These are phyloP conservation scores for Charina bottae DNA, from an alignment of 2,113 vertebrate species.

Conservation along the genomic window DNA sequence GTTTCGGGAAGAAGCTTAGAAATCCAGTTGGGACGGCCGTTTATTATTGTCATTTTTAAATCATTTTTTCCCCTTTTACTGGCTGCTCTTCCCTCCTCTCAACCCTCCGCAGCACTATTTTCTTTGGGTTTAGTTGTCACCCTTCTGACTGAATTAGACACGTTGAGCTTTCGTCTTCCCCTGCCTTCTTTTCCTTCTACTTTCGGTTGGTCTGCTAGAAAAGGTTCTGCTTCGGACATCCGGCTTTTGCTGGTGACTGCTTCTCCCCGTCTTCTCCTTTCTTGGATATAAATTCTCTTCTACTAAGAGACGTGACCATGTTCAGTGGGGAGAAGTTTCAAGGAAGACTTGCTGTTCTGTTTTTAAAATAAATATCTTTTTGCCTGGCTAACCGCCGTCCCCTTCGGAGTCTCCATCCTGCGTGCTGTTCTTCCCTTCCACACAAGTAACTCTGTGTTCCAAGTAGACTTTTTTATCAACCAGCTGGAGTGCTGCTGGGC, in stretches of 20 bases:
- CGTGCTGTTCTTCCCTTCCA: conserved; percentile 46
- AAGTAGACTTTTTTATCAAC: conserved; percentile 63
- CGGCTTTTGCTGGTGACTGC: conserved; percentile 52
- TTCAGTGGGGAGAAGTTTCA: conserved; percentile 20
- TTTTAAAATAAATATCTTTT: conserved; percentile 5
- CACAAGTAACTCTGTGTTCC: conserved; percentile 48
- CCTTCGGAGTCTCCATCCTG: conserved; percentile 51
- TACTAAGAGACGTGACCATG: conserved; percentile 51
- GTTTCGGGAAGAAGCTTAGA: conserved; percentile 8
- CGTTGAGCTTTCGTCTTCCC: conserved; percentile 52
- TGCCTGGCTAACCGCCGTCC: conserved; percentile 38
- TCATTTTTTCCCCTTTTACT: conserved; percentile 6
- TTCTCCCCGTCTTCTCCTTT: not conserved
- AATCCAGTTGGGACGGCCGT: conserved; percentile 41
- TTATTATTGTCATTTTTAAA: not conserved
- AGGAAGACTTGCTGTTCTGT: conserved; percentile 47
- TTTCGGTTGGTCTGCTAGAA: conserved; percentile 13
- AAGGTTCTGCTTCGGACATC: conserved; percentile 50
- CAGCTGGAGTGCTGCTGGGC: conserved; percentile 11
- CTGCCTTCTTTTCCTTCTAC: conserved; percentile 39
- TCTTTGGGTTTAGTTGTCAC: conserved; percentile 28
- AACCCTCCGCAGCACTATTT: conserved; percentile 30
- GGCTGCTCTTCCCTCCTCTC: not conserved
- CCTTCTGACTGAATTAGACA: conserved; percentile 39
- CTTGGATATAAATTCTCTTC: conserved; percentile 54